Base-by-base conservation (phyloP, 2,797 vertebrate genomes). In the Alcedo atthis region DNA sequence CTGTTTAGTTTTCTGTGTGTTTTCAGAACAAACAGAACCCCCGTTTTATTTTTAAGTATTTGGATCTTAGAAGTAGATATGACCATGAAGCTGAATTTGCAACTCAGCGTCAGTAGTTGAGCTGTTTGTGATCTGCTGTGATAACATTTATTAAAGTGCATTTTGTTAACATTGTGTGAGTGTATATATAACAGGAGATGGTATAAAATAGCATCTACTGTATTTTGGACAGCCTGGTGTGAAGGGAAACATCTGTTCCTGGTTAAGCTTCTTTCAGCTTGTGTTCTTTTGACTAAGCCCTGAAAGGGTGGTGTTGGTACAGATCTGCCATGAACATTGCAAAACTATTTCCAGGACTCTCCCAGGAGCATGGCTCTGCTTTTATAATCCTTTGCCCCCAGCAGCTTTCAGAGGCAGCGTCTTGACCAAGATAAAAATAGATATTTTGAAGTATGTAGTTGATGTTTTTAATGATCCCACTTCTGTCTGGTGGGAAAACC, bases 181-280 rank as follows among this genome's bases (percentile, higher is more conserved):
- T 88, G 85, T 81, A 49, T 95, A 83, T 97, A 96, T 93, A 96
- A 94, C 84, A 96, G 96, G 95, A 79, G 68, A 76, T 46, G 85
- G 76, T 68, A 64, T 85, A 88, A 93, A 96, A 95, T 93, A 95
- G 75, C 75, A 53, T 89, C 82, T 81, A 61, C 83, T 93, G 48
- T 96, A 92, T 97, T 96, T 95, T 89, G 91, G 93, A 94, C 95
- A 93, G 91, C 26, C 37, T 95, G 89, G 96, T 96, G 93, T 97
- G 90, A 97, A 97, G 93, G 85, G 84, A 93, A 96, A 97, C 97
- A 97, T 97, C 97, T 98, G 97, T 93, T 97, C 87, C 80, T 95
- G 85, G 73, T 96, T 96, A 97, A 93, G 88, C 86, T 93, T 94
- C 97, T 95, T 95, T 92, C 96, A 93, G 77, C 89, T 94, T 90